Conservation (phyloP, 2,888 invertebrate species). For the Agrotis puta region DNA sequence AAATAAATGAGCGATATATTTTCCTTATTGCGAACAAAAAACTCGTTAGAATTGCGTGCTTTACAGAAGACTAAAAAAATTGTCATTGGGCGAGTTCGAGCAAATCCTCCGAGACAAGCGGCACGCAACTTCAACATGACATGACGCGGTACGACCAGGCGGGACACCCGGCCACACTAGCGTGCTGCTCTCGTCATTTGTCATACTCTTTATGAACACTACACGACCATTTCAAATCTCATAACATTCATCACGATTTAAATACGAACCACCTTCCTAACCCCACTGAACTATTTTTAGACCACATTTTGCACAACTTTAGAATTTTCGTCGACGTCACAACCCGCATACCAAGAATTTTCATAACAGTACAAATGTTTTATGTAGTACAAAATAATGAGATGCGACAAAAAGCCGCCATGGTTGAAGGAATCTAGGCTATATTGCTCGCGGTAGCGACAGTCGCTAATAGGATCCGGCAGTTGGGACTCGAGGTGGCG, state of each 20-base stretch:
- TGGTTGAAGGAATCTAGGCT: conserved; percentile 28
- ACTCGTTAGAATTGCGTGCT: conserved; percentile 46
- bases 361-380: conserved; percentile 42
- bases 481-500: too few species aligned
- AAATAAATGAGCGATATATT: conserved; percentile 50
- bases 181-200: conserved; percentile 24
- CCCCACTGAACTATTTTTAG: conserved; percentile 30
- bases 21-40: conserved; percentile 49
- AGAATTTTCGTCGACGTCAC: conserved; percentile 26
- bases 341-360: conserved; percentile 25
- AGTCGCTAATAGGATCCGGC: too few species aligned
- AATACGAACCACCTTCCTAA: conserved; percentile 24
- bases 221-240: conserved; percentile 15
- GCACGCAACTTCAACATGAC: conserved; percentile 31
- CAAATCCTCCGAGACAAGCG: conserved; percentile 11
- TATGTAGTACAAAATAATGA: conserved; percentile 38
- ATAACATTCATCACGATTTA: conserved; percentile 26
- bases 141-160: background rate
- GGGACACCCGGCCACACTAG: conserved; percentile 8
- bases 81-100: conserved; percentile 13
- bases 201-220: conserved; percentile 48
- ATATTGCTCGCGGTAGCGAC: too few species aligned
- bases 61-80: conserved; percentile 27
- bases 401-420: conserved; percentile 27
- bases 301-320: conserved; percentile 27